phyloP scores from a whole-genome alignment of 2,888 invertebrate species.

The Dasysyrphus albostriatus region DNA sequence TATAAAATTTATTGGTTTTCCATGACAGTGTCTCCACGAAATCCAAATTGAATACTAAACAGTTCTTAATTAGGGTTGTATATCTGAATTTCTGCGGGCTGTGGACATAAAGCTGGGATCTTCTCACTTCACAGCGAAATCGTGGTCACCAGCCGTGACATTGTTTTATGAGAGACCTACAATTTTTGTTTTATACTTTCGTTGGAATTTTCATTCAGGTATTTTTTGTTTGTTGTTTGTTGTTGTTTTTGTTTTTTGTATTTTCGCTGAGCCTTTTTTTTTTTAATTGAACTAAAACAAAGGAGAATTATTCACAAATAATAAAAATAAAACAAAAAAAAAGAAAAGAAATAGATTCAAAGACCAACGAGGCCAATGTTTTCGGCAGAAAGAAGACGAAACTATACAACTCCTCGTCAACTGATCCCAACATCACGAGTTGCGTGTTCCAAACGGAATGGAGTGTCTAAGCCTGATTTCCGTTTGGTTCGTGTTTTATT shows the following conservation, averaged over 20 bases:
- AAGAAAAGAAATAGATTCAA: conserved; percentile 27
- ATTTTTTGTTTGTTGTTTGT: background rate
- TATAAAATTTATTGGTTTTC: conserved; percentile 70
- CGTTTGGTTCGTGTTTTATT: conserved; percentile 62
- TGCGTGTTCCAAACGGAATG: conserved; percentile 73
- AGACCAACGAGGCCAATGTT: conserved; percentile 62
- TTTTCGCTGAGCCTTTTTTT: background rate
- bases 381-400: conserved; percentile 60
- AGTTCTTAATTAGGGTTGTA: conserved; percentile 79
- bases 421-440: conserved; percentile 73
- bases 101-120: conserved; percentile 71
- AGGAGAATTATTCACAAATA: conserved; percentile 52
- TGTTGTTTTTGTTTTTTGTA: no score
- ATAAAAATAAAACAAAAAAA: conserved; percentile 8
- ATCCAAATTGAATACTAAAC: conserved; percentile 78
- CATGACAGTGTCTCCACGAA: conserved; percentile 68
- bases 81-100: conserved; percentile 77
- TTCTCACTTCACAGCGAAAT: conserved; percentile 73
- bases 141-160: conserved; percentile 76
- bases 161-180: conserved; percentile 74
- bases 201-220: conserved; percentile 68
- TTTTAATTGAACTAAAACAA: conserved; percentile 50
- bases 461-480: conserved; percentile 68
- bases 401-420: conserved; percentile 65
- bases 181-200: conserved; percentile 69